Conservation (phyloP, 2,797 vertebrate species). For the Ptychobarbus kaznakovi region DNA sequence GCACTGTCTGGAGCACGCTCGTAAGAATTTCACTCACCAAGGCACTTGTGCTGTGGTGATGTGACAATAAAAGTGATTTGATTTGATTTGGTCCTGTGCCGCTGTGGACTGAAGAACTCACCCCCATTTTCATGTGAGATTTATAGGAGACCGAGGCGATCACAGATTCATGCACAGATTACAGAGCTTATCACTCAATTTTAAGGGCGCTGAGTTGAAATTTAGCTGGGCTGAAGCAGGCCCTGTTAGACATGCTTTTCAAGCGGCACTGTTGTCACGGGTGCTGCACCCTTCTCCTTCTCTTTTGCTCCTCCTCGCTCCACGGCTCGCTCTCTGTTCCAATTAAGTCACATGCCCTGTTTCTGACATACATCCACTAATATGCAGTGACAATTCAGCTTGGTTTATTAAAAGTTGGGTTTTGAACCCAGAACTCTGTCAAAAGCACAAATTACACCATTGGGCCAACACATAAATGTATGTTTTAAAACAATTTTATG, state of each 20-base stretch:
- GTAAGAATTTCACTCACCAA: too few relatives aligned
- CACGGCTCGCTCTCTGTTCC: not conserved
- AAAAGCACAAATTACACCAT: not conserved
- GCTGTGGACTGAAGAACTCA: not conserved
- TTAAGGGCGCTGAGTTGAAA: not conserved
- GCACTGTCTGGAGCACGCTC: too few relatives aligned
- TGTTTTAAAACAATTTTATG: not conserved
- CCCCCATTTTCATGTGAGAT: too few relatives aligned
- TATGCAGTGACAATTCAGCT: not conserved
- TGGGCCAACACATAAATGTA: not conserved
- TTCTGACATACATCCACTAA: slow-evolving; percentile 1
- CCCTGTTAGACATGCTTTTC: not conserved
- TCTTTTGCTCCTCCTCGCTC: not conserved
- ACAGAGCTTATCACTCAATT: not conserved
- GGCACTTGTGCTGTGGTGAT: too few relatives aligned
- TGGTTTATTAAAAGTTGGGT: not conserved
- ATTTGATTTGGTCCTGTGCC: too few relatives aligned
- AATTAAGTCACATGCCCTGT: not conserved
- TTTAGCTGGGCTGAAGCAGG: not conserved
- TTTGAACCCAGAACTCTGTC: not conserved
- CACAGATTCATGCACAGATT: not conserved
- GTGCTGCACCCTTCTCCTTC: not conserved
- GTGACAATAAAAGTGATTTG: too few relatives aligned
- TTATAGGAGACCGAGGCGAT: not conserved
- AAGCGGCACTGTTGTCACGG: not conserved